Conservation (phyloP, 37 sponge, comb jelly and placozoan species). For the Geodia barretti region DNA sequence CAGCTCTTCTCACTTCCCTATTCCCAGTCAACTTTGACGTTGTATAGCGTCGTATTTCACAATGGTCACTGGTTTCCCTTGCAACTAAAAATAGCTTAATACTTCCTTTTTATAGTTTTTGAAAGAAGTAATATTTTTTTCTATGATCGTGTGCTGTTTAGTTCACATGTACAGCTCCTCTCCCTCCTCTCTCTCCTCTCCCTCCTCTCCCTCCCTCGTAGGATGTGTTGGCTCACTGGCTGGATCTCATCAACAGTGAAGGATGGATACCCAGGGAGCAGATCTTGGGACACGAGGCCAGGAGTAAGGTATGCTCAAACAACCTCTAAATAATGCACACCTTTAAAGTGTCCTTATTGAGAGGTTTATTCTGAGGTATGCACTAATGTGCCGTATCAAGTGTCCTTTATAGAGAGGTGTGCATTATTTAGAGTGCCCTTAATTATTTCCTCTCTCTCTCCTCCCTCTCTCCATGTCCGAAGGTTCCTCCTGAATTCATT, state of each 20-base stretch:
- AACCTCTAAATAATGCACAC: too few species aligned
- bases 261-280: conserved; percentile 99
- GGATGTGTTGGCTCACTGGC: conserved; percentile 98
- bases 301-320: conserved; percentile 78
- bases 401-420: too few species aligned
- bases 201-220: background rate
- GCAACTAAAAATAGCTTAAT: too few species aligned
- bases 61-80: too few species aligned
- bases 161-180: background rate
- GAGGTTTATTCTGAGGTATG: conserved; percentile 32
- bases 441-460: too few species aligned
- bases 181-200: background rate
- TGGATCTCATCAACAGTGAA: conserved; percentile 92
- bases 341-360: background rate
- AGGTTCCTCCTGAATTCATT: conserved; percentile 79
- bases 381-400: too few species aligned
- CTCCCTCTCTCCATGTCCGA: too few species aligned
- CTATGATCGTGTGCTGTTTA: background rate
- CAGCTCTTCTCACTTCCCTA: background rate
- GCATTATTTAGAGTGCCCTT: too few species aligned
- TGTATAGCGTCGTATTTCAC: too few species aligned
- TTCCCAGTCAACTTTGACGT: too few species aligned
- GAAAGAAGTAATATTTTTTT: background rate
- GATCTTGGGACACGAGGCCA: conserved; percentile 95
- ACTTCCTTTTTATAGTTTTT: too few species aligned